These are phyloP conservation scores for Austrofundulus limnaeus DNA, from an alignment of 2,113 vertebrate genomes.

Conservation along the genomic window DNA sequence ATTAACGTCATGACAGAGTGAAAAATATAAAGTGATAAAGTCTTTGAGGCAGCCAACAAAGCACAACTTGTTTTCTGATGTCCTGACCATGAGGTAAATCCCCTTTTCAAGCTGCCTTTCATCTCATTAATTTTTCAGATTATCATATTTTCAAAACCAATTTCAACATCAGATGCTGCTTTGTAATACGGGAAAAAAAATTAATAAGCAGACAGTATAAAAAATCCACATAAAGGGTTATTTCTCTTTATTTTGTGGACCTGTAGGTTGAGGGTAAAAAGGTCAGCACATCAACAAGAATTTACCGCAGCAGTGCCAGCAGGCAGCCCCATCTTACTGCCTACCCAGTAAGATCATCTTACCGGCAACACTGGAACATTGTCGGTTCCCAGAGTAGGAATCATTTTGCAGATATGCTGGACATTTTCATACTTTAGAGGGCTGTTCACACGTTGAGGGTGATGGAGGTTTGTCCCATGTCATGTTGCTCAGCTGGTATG, in stretches of 20 bases:
- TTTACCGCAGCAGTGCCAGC: conserved; percentile 39
- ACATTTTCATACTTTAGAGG: conserved; percentile 26
- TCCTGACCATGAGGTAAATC: conserved; percentile 10
- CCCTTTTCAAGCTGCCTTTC: background rate
- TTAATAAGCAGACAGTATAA: background rate
- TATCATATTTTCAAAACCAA: background rate
- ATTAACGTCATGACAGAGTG: background rate
- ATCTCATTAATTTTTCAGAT: background rate
- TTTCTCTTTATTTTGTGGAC: conserved; percentile 14
- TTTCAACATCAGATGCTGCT: background rate
- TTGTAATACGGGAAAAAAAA: background rate
- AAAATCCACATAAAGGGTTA: background rate
- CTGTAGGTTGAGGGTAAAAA: conserved; percentile 45
- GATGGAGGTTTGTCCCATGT: conserved; percentile 1
- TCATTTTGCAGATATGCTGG: conserved; percentile 14
- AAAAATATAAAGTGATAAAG: background rate
- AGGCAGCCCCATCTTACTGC: conserved; percentile 21
- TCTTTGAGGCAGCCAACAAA: conserved; percentile 2
- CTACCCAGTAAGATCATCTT: conserved; percentile 54
- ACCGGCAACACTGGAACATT: conserved; percentile 48
- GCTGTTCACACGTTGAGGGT: conserved; percentile 7
- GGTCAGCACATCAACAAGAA: conserved; percentile 55
- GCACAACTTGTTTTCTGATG: background rate
- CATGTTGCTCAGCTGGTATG: conserved; percentile 15
- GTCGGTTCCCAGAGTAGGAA: conserved; percentile 25